Conservation (phyloP, 1,140 invertebrate genomes). For the Bactericera cockerelli region DNA sequence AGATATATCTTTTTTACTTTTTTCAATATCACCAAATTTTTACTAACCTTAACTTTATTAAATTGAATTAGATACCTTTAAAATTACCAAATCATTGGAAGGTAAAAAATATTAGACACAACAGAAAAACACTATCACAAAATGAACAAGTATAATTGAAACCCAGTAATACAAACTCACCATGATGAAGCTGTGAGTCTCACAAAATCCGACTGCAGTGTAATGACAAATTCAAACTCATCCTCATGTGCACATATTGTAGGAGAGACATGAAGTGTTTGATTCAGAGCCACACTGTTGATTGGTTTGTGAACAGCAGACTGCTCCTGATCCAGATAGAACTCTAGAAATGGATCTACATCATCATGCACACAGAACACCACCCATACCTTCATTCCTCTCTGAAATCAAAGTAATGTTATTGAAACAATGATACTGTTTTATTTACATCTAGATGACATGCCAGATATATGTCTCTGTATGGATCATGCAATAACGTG, state of each 20-base stretch:
- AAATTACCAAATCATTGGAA: too few relatives aligned
- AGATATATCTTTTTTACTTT: too few relatives aligned
- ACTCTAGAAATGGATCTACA: conserved; percentile 52
- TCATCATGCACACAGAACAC: conserved; percentile 69
- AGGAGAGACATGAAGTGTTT: conserved; percentile 51
- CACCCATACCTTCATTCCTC: conserved; percentile 47
- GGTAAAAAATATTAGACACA: too few relatives aligned
- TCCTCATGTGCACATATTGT: conserved; percentile 49
- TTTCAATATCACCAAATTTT: too few relatives aligned
- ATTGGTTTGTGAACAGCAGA: conserved; percentile 50
- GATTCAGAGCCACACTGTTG: conserved; percentile 42
- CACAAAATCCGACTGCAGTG: conserved; percentile 46
- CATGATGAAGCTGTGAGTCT: conserved; percentile 48
- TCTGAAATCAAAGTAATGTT: conserved; percentile 32
- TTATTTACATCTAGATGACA: too few relatives aligned
- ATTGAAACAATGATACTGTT: too few relatives aligned
- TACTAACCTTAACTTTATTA: too few relatives aligned
- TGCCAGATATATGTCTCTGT: too few relatives aligned
- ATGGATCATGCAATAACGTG: too few relatives aligned
- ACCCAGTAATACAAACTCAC: conserved; percentile 33
- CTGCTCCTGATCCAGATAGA: conserved; percentile 52
- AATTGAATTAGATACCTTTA: too few relatives aligned
- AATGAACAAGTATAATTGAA: too few relatives aligned
- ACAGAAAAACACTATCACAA: too few relatives aligned
- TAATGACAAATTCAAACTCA: conserved; percentile 60